Evolutionary conservation across 2,113 vertebrate genomes (phyloP).

Genomic region (Hyperoodon ampullatus): DNA sequence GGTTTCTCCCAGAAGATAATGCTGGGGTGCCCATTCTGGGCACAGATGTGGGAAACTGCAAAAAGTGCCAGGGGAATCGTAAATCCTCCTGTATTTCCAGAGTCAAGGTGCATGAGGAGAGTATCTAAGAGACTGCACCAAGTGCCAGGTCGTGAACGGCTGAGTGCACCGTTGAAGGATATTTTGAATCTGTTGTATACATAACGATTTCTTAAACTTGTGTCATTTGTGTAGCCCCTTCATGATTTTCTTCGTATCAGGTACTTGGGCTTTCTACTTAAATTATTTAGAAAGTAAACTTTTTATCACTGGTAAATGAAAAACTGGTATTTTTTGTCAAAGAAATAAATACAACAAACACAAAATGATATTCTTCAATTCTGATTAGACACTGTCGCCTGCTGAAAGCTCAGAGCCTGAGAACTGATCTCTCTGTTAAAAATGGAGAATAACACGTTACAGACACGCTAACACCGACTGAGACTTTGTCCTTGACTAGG

Average conservation of each 20-base stretch:
- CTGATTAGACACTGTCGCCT: background rate
- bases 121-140: background rate
- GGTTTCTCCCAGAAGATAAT: background rate
- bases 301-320: background rate
- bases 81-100: background rate
- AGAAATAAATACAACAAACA: background rate
- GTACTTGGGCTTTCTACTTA: background rate
- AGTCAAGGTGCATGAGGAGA: background rate
- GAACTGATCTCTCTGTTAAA: background rate
- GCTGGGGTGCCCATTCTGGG: background rate
- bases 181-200: background rate
- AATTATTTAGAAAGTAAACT: background rate
- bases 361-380: background rate
- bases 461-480: background rate
- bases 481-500: background rate
- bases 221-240: background rate
- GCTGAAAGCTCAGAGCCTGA: background rate
- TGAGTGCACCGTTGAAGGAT: rapidly evolving
- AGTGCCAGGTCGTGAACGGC: background rate
- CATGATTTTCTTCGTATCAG: background rate
- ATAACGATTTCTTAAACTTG: background rate
- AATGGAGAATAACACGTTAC: background rate
- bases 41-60: no score
- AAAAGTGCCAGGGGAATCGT: no score
- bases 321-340: background rate